Evolutionary conservation across 2,113 vertebrate species (phyloP), one percentile per base, ranked within the genome.

Genomic region (Aythya baeri): DNA sequence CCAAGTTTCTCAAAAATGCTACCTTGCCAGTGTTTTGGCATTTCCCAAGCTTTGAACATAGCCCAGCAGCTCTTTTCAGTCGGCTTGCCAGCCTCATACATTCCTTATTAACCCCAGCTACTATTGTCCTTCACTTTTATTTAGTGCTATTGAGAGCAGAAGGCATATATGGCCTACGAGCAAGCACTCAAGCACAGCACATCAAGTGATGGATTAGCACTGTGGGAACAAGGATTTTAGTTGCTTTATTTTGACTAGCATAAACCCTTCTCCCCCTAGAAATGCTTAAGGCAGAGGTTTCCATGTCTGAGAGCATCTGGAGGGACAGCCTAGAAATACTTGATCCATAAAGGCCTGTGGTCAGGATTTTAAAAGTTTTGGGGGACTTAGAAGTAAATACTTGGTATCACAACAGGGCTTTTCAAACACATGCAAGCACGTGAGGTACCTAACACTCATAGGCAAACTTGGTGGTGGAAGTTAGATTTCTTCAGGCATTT

Each of bases 381-480:
- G 36, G 57, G 18, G 34, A 43, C 27, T 82, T 49, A 58, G 2
- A 73, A 72, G n/a, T 22, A n/a, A 88, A 65, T 10, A 21, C 2
- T 22, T 3, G 8, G 23, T n/a, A 58, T 17, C 63, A 26, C 22
- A 38, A 29, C 4, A 32, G n/a, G 49, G 29, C 52, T 65, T 73
- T 76, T 32, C 38, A 38, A 75, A 55, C 13, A 34, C 22, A 10
- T 25, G 25, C 13, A 63, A 54, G 8, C 9, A 17, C 0, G 0
- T 18, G 36, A 86, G 27, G 62, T 11, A 63, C 29, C 1, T 0
- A 38, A 18, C 6, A 22, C 63, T 36, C 17, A 0, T 1, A 13
- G 49, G 43, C 31, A 67, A 43, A 43, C 27, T 7, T 36, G 32
- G 4, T 1, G 2, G 12, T 16, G 78, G 15, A 59, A 65, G 54